Percentiles rank a stretch among this genome's conserved stretches.
Conservation (phyloP, 2,888 invertebrate genomes). For the Nomada goodeniana region DNA sequence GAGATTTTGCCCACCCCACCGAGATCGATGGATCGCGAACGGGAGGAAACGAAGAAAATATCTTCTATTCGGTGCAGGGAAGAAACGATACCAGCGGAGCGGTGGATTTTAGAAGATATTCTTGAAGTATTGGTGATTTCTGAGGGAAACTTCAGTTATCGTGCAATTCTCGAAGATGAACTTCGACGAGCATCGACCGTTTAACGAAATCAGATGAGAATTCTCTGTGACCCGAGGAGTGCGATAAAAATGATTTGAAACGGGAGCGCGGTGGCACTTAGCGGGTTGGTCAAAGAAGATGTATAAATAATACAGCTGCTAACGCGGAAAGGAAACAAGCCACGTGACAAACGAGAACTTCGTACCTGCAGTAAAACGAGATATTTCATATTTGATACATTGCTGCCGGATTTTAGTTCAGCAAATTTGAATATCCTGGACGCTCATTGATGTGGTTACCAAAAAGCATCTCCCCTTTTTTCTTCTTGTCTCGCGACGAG, state of each 20-base stretch:
- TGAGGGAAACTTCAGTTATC: not conserved
- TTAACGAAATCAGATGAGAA: not conserved
- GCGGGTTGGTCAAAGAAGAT: constrained; percentile 23
- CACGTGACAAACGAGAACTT: constrained; percentile 11
- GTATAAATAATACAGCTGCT: constrained; percentile 32
- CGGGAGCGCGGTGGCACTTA: constrained; percentile 31
- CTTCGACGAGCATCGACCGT: not conserved
- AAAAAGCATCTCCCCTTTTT: not conserved
- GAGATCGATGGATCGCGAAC: too few species aligned
- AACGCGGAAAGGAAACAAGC: constrained; percentile 39
- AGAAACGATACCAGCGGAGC: too few species aligned
- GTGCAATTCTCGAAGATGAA: constrained; percentile 19
- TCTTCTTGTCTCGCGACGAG: not conserved
- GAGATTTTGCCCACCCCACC: not conserved
- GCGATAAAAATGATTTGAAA: not conserved
- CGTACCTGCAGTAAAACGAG: constrained; percentile 12
- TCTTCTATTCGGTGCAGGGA: not conserved
- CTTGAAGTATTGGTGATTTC: not conserved
- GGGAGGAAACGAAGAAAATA: not conserved
- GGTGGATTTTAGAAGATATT: not conserved
- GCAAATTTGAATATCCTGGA: not conserved
- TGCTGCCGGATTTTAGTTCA: not conserved
- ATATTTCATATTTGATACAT: not conserved
- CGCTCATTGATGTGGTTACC: not conserved
- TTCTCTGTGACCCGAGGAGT: not conserved